phyloP scores from a whole-genome alignment of 2,888 invertebrate genomes.

The Drosophila affinis region DNA sequence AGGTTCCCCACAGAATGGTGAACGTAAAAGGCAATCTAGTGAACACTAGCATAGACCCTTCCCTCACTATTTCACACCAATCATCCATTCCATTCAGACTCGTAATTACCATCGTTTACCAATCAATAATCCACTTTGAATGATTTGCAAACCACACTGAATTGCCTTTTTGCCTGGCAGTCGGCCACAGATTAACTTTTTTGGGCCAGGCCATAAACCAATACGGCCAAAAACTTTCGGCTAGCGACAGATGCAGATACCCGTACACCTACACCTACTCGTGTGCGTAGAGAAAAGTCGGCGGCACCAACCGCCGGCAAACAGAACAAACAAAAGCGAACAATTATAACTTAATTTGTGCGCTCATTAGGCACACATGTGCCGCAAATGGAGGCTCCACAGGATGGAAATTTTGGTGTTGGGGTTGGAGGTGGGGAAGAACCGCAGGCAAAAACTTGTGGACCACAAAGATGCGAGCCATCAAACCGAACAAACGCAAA shows the following conservation, averaged over 20 bases:
- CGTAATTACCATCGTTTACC: constrained; percentile 12
- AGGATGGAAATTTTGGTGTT: constrained; percentile 32
- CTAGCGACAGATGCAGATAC: constrained; percentile 39
- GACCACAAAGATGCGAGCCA: constrained; percentile 56
- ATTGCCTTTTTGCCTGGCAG: constrained; percentile 27
- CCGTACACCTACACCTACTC: too few species aligned
- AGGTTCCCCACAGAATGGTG: background rate
- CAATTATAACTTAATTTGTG: constrained; percentile 81
- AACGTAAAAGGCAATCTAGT: too few species aligned
- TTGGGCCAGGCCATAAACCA: constrained; percentile 33
- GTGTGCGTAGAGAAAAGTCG: constrained; percentile 36
- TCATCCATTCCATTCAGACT: background rate
- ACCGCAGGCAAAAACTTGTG: constrained; percentile 53
- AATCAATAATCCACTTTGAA: constrained; percentile 15
- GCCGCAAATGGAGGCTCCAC: constrained; percentile 38
- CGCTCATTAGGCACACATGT: constrained; percentile 79
- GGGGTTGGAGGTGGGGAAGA: background rate
- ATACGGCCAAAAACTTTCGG: constrained; percentile 42
- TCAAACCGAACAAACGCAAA: constrained; percentile 52
- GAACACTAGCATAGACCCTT: too few species aligned
- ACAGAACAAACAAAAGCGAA: constrained; percentile 66
- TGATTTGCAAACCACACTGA: constrained; percentile 13
- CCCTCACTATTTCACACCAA: background rate
- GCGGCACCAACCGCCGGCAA: constrained; percentile 37
- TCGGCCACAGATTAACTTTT: constrained; percentile 58